A percentile compares a stretch with the other conserved stretches of the same genome.
Conservation (phyloP, 2,797 vertebrate genomes). For the Gadopsis bispinosus region DNA sequence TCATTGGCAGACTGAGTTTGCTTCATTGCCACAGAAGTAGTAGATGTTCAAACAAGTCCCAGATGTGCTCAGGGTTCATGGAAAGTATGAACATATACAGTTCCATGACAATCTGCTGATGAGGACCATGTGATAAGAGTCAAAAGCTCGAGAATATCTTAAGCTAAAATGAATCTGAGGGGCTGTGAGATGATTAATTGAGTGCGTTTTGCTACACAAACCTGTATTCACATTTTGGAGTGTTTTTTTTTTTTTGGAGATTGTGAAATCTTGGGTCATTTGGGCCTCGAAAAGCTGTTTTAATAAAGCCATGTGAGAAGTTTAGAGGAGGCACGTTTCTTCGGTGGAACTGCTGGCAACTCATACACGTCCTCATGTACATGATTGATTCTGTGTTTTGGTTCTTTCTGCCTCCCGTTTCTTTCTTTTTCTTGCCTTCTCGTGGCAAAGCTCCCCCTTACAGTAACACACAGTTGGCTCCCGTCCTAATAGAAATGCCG, state of each 20-base stretch:
- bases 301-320: background rate
- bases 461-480: slow-evolving; percentile 25
- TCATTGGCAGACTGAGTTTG: background rate
- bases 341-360: background rate
- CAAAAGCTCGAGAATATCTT: background rate
- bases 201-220: background rate
- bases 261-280: background rate
- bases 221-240: background rate
- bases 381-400: slow-evolving; percentile 12
- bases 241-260: too few relatives aligned
- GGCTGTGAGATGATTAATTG: background rate
- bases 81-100: background rate
- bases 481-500: slow-evolving; percentile 59
- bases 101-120: background rate
- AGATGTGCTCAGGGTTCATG: background rate
- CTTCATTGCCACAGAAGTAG: background rate
- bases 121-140: background rate
- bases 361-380: background rate
- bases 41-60: background rate
- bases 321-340: background rate
- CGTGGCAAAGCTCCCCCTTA: slow-evolving; percentile 17
- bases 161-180: background rate
- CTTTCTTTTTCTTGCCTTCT: background rate
- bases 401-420: background rate
- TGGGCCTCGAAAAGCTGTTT: background rate